phyloP scores from a whole-genome alignment of 1,140 invertebrate species.

The Prorops nasuta region DNA sequence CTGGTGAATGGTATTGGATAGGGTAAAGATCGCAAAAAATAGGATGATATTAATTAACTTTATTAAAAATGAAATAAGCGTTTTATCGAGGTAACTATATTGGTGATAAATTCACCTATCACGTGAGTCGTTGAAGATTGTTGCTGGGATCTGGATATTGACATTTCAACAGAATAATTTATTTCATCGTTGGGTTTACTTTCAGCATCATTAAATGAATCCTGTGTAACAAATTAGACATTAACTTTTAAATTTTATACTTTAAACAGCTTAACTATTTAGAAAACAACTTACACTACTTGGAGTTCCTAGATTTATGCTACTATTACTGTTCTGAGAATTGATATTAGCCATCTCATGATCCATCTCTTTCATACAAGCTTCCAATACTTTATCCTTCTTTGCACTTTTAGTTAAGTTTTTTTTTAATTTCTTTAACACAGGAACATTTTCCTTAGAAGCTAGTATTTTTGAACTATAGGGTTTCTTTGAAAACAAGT shows the following conservation, averaged over 20 bases:
- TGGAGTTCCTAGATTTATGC: too few species aligned
- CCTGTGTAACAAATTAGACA: too few species aligned
- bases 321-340: neutral
- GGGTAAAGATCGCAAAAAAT: neutral
- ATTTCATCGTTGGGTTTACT: neutral
- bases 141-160: neutral
- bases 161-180: neutral
- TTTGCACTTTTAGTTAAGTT: neutral
- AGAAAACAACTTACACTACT: too few species aligned
- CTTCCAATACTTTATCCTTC: conserved; percentile 10
- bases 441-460: neutral
- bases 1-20: too few species aligned
- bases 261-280: too few species aligned
- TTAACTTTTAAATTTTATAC: too few species aligned
- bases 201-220: neutral
- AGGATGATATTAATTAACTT: neutral
- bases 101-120: neutral
- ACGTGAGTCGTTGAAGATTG: neutral
- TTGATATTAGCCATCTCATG: neutral
- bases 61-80: neutral
- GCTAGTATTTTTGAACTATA: neutral
- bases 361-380: conserved; percentile 11
- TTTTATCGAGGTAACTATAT: neutral
- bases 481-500: conserved; percentile 8
- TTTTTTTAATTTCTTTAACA: neutral